phyloP scores from a whole-genome alignment of 2,797 vertebrate genomes.

The Adrianichthys oophorus region DNA sequence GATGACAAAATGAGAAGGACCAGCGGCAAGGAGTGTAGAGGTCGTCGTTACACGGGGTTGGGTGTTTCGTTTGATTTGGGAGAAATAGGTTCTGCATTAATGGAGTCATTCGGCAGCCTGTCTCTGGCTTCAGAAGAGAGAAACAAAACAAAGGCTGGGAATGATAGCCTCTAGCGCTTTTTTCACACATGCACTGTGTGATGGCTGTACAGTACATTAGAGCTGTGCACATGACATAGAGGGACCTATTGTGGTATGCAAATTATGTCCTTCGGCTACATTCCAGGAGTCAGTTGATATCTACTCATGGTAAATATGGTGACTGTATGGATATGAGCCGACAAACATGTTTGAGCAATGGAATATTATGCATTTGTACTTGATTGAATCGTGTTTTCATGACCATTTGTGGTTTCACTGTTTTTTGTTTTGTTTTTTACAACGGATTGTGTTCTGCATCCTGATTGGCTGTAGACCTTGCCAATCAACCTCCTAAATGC shows the following conservation, averaged over 20 bases:
- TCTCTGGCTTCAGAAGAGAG: conserved; percentile 53
- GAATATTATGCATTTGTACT: conserved; percentile 13
- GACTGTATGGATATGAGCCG: conserved; percentile 12
- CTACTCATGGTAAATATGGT: conserved; percentile 16
- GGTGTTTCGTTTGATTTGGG: conserved; percentile 67
- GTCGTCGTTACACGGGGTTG: conserved; percentile 50
- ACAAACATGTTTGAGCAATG: neutral
- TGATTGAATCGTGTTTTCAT: too few relatives aligned
- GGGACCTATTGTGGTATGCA: conserved; percentile 21
- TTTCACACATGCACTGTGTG: conserved; percentile 30
- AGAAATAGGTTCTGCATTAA: conserved; percentile 74
- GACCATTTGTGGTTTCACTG: too few relatives aligned
- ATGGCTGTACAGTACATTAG: conserved; percentile 38
- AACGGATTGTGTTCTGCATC: too few relatives aligned
- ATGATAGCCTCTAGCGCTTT: conserved; percentile 57
- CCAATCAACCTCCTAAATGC: too few relatives aligned
- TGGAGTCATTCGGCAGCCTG: conserved; percentile 62
- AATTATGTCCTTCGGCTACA: conserved; percentile 23
- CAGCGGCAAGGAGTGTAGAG: conserved; percentile 47
- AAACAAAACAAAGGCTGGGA: conserved; percentile 57
- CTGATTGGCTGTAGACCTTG: too few relatives aligned
- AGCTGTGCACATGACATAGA: conserved; percentile 8
- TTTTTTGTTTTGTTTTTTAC: too few relatives aligned
- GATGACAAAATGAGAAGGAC: conserved; percentile 55
- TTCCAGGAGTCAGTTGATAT: conserved; percentile 16